These are phyloP conservation scores for Zoanthus gigantus DNA, from an alignment of 92 coral and sea anemone species.

Conservation along the genomic window DNA sequence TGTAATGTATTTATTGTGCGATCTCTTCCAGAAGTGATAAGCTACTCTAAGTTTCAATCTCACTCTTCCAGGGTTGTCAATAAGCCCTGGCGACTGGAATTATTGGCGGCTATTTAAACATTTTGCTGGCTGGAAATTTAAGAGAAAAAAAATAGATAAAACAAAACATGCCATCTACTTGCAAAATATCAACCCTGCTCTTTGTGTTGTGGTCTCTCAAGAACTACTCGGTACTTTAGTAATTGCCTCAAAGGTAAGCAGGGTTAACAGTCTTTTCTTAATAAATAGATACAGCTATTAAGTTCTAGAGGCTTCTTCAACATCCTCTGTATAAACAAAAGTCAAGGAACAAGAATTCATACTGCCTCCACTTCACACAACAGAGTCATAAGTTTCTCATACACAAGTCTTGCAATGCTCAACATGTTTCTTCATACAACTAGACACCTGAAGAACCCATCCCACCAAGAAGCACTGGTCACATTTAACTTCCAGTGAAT, in stretches of 20 bases:
- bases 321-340: not conserved
- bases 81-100: too few relatives aligned
- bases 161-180: too few relatives aligned
- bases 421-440: not conserved
- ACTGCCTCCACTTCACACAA: not conserved
- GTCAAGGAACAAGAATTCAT: not conserved
- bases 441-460: not conserved
- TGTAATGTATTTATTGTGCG: slow-evolving; percentile 47
- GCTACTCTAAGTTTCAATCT: not conserved
- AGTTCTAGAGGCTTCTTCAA: not conserved
- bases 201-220: not conserved
- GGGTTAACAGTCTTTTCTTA: not conserved
- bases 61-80: not conserved
- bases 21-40: slow-evolving; percentile 45
- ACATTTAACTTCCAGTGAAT: not conserved
- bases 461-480: not conserved
- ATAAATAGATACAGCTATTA: not conserved
- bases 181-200: not conserved
- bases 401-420: not conserved
- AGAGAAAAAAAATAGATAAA: too few relatives aligned
- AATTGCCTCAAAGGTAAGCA: not conserved
- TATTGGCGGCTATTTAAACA: too few relatives aligned
- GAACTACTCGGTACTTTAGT: not conserved
- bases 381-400: not conserved
- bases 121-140: too few relatives aligned